These are phyloP conservation scores for Dynastes maya DNA, from an alignment of 2,888 invertebrate species.

Conservation along the genomic window DNA sequence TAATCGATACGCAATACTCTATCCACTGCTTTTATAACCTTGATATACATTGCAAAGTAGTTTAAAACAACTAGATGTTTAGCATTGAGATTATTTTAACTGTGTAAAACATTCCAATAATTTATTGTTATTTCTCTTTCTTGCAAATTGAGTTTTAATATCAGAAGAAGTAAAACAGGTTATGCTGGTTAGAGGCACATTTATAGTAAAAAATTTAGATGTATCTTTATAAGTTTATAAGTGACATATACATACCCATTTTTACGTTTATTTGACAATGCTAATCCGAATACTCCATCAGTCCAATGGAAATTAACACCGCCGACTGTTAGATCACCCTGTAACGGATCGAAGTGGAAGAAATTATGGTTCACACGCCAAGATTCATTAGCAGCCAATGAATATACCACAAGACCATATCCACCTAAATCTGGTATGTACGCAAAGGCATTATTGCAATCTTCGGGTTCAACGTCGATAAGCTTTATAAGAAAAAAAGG, in stretches of 20 bases:
- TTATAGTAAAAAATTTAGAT: no score
- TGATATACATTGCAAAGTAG: background rate
- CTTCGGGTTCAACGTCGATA: conserved; percentile 80
- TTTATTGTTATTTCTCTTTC: no score
- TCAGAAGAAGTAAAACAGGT: background rate
- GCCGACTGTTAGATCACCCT: conserved; percentile 83
- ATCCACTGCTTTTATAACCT: background rate
- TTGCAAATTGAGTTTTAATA: no score
- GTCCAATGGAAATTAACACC: conserved; percentile 91
- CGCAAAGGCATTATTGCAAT: conserved; percentile 83
- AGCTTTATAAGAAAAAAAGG: conserved; percentile 70
- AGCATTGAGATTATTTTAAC: background rate
- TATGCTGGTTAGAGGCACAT: no score
- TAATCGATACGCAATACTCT: background rate
- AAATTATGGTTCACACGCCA: conserved; percentile 87
- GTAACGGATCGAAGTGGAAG: conserved; percentile 87
- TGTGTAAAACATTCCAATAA: background rate
- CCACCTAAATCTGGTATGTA: conserved; percentile 86
- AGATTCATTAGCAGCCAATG: conserved; percentile 80
- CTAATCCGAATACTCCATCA: conserved; percentile 85
- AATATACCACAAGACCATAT: conserved; percentile 85
- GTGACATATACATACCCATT: conserved; percentile 71
- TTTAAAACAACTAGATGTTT: background rate
- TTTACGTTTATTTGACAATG: conserved; percentile 73
- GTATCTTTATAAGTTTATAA: no score